These are phyloP conservation scores for Subacronicta megacephala DNA, from an alignment of 2,888 invertebrate genomes.

Conservation along the genomic window DNA sequence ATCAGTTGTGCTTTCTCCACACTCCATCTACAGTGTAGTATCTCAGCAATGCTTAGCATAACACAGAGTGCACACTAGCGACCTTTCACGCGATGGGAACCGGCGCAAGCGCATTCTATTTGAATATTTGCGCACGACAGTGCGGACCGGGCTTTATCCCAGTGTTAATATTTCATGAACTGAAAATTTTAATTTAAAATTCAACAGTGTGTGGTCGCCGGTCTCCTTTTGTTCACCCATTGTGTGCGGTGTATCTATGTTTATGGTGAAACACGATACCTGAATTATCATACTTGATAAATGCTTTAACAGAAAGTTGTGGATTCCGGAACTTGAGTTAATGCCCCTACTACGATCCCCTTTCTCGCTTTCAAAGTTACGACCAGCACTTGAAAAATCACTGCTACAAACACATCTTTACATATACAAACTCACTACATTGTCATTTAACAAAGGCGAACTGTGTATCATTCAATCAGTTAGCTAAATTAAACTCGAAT, in stretches of 20 bases:
- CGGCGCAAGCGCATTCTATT: constrained; percentile 76
- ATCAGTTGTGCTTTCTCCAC: constrained; percentile 46
- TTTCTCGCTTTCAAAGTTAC: neutral
- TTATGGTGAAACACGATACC: constrained; percentile 18
- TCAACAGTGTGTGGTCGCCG: constrained; percentile 61
- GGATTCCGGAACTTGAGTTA: neutral
- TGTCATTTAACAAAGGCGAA: constrained; percentile 22
- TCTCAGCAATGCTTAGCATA: constrained; percentile 74
- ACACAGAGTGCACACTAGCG: constrained; percentile 74
- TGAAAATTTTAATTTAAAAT: constrained; percentile 78
- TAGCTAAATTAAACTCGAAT: constrained; percentile 47
- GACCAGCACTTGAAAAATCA: neutral
- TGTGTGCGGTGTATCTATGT: constrained; percentile 36
- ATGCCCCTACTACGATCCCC: neutral
- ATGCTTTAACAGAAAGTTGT: constrained; percentile 12
- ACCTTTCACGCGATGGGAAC: constrained; percentile 72
- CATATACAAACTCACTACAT: neutral
- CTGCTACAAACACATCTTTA: neutral
- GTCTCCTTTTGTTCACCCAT: constrained; percentile 46
- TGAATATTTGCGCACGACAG: constrained; percentile 71
- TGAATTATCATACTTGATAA: constrained; percentile 31
- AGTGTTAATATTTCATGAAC: constrained; percentile 84
- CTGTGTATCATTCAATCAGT: constrained; percentile 43
- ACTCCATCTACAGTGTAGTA: constrained; percentile 65
- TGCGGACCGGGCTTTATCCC: constrained; percentile 68